A percentile compares a stretch with the other conserved stretches of the same genome.
These are phyloP conservation scores for Danio jaintianensis DNA, from an alignment of 2,797 vertebrate genomes.

Conservation along the genomic window DNA sequence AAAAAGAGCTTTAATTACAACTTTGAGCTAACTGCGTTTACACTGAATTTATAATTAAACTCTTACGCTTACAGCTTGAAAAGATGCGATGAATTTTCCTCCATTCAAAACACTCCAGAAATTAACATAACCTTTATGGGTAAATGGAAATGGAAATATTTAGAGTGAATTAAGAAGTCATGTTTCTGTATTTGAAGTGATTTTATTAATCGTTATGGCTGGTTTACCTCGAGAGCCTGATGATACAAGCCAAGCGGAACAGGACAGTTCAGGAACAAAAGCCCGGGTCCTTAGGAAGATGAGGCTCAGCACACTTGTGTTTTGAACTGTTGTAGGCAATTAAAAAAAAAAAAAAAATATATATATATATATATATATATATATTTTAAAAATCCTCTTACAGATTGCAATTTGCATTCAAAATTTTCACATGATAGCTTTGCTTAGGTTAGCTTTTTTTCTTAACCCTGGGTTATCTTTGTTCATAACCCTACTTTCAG, in stretches of 20 bases:
- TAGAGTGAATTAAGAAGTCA: slow-evolving; percentile 11
- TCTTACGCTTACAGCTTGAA: slow-evolving; percentile 74
- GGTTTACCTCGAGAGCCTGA: slow-evolving; percentile 71
- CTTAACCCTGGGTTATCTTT: too few relatives aligned
- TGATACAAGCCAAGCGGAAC: slow-evolving; percentile 71
- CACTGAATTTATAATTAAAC: slow-evolving; percentile 26
- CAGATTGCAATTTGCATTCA: too few relatives aligned
- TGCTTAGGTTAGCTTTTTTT: too few relatives aligned
- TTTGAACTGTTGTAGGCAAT: slow-evolving; percentile 60
- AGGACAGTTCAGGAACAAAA: slow-evolving; percentile 62
- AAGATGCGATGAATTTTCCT: slow-evolving; percentile 71
- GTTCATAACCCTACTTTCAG: too few relatives aligned
- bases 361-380: too few relatives aligned
- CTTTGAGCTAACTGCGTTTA: not conserved
- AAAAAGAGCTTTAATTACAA: slow-evolving; percentile 9
- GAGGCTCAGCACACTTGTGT: slow-evolving; percentile 70
- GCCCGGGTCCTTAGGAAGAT: slow-evolving; percentile 72
- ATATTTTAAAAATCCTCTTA: too few relatives aligned
- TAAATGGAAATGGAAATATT: slow-evolving; percentile 51
- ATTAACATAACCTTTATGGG: slow-evolving; percentile 71
- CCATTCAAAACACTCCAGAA: slow-evolving; percentile 78
- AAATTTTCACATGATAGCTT: too few relatives aligned
- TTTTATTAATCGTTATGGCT: not conserved
- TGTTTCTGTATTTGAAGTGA: not conserved
- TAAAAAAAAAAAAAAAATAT: not conserved